Evolutionary conservation across 2,797 vertebrate species (phyloP), one percentile per base, ranked within the genome.

Genomic region (Chrysolophus pictus): DNA sequence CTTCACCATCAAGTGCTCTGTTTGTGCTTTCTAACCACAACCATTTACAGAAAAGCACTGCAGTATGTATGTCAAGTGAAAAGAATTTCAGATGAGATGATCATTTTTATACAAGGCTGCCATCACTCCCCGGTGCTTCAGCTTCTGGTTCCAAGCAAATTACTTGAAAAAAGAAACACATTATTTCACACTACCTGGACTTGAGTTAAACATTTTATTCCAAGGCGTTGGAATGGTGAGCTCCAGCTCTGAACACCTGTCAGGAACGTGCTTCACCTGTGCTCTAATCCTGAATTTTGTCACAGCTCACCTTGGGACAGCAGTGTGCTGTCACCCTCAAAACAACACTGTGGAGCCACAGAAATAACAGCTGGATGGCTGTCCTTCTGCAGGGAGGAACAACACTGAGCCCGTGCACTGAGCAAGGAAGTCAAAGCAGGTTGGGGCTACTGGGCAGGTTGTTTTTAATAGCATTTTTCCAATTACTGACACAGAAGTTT

Each of bases 381-480:
- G 60, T 91, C 78, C 68, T 53, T 76, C 60, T 47, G 51, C 42
- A 14, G 0, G 0, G 35, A 22, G 67, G 35, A 92, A 41, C 2
- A 3, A 44, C 84, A 58, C 69, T 41, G 35, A 41, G 74, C 75
- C 67, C 29, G 39, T 37, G 67, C 90, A 63, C 83, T 23, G 33
- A 85, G 84, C 47, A 22, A 82, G 60, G 88, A 77, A 90, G 70
- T 60, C 31, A 29, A 31, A 55, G 88, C 93, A 69, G 91, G 67
- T 62, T 68, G 88, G 82, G 95, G 94, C 96, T 93, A 96, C 62
- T 82, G 87, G 84, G 79, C 77, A 84, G 88, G 46, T 47, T 47
- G 79, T 80, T 91, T 93, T 96, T 97, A 96, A 97, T 87, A 94
- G 94, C 81, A 84, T 81, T 91, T 94, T 91, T 93, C 88, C 96